These are phyloP conservation scores for Pogonophryne albipinna DNA, from an alignment of 2,797 vertebrate species.

Conservation along the genomic window DNA sequence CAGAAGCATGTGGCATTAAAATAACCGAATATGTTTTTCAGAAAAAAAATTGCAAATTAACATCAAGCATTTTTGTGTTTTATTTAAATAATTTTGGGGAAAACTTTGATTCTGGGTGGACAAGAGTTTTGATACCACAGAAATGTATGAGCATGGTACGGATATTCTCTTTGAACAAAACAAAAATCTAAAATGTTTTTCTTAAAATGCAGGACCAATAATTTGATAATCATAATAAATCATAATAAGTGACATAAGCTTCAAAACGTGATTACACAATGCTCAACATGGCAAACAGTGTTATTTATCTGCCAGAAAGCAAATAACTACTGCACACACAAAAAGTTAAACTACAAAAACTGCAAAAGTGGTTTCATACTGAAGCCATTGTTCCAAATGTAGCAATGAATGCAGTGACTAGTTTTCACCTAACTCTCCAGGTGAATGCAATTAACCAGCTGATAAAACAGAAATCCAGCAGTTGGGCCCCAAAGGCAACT, in stretches of 20 bases:
- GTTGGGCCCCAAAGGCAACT: constrained; percentile 5
- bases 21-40: too few species aligned
- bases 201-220: background rate
- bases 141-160: background rate
- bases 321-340: background rate
- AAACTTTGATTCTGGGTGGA: too few species aligned
- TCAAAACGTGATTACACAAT: background rate
- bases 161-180: background rate
- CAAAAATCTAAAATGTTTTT: background rate
- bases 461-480: constrained; percentile 42
- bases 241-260: background rate
- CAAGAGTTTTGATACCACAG: too few species aligned
- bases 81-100: too few species aligned
- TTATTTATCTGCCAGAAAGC: background rate
- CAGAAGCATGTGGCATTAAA: too few species aligned
- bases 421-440: constrained; percentile 17
- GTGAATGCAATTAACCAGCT: constrained; percentile 20
- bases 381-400: constrained; percentile 6
- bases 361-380: background rate
- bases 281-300: background rate
- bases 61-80: too few species aligned
- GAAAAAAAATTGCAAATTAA: too few species aligned
- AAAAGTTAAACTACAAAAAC: constrained; percentile 3
- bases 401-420: background rate
- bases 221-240: background rate